A percentile compares a stretch with the other conserved stretches of the same genome.
Conservation (phyloP, 2,888 invertebrate genomes). For the Orchestes rusci region DNA sequence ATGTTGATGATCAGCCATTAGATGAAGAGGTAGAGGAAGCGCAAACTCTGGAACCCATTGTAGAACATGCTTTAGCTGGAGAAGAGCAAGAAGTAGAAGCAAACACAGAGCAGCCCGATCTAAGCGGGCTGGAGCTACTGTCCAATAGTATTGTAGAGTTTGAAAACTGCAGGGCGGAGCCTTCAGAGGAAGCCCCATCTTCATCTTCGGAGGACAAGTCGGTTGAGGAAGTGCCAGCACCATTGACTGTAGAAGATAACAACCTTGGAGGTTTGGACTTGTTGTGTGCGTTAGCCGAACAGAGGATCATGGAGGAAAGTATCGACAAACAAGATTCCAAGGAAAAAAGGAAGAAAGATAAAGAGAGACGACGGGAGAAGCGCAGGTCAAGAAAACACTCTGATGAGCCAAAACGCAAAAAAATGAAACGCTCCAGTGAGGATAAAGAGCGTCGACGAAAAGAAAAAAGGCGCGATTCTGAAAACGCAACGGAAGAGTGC, state of each 20-base stretch:
- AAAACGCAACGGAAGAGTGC: conserved; percentile 28
- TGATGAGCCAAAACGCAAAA: conserved; percentile 43
- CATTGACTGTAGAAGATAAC: conserved; percentile 31
- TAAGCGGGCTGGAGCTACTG: conserved; percentile 73
- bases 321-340: conserved; percentile 37
- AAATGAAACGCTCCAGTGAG: conserved; percentile 33
- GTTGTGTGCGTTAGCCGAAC: conserved; percentile 77
- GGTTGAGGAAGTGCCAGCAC: conserved; percentile 41
- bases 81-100: conserved; percentile 2
- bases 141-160: conserved; percentile 82
- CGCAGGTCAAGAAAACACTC: conserved; percentile 41
- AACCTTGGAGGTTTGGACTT: conserved; percentile 63
- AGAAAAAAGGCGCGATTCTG: conserved; percentile 24
- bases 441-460: conserved; percentile 32
- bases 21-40: conserved; percentile 16
- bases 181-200: not conserved
- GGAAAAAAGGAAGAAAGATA: conserved; percentile 22
- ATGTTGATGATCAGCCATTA: conserved; percentile 5
- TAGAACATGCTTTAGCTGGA: conserved; percentile 16
- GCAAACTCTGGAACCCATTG: conserved; percentile 4
- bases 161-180: conserved; percentile 45
- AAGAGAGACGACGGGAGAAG: conserved; percentile 43
- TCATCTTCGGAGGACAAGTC: conserved; percentile 21
- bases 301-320: conserved; percentile 72
- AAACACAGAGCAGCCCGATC: conserved; percentile 48